A percentile compares a stretch with the other conserved stretches of the same genome.
Evolutionary conservation across 2,888 invertebrate species (phyloP).

Genomic region (Sepiola atlantica): DNA sequence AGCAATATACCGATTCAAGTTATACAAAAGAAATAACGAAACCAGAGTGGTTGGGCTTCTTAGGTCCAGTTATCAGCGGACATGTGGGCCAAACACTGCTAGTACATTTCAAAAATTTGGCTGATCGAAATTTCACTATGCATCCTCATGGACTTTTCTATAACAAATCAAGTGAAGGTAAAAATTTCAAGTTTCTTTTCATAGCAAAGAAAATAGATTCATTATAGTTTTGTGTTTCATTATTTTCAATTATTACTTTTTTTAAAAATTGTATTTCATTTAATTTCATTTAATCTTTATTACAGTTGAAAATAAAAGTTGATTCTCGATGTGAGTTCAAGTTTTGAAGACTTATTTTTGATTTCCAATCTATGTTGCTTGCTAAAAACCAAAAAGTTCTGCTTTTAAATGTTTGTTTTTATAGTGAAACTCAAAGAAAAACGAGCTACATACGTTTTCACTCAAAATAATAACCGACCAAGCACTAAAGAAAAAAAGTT

Average conservation of each 20-base stretch:
- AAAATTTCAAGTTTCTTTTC: neutral
- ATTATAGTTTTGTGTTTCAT: neutral
- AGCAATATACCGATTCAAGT: conserved; percentile 55
- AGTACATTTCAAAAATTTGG: conserved; percentile 59
- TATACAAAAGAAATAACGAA: conserved; percentile 52
- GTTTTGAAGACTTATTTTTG: too few relatives aligned
- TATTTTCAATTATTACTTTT: neutral
- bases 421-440: too few relatives aligned
- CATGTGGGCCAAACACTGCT: conserved; percentile 64
- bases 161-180: conserved; percentile 59
- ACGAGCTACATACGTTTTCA: too few relatives aligned
- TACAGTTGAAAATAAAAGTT: too few relatives aligned
- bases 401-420: too few relatives aligned
- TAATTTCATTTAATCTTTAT: too few relatives aligned
- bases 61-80: conserved; percentile 65
- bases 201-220: neutral
- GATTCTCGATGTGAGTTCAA: too few relatives aligned
- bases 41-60: conserved; percentile 55
- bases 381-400: too few relatives aligned
- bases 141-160: conserved; percentile 64
- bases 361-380: too few relatives aligned
- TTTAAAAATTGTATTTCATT: neutral
- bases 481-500: too few relatives aligned
- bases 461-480: too few relatives aligned
- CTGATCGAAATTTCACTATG: conserved; percentile 55